phyloP scores from a whole-genome alignment of 2,888 invertebrate species.

The Automeris io region DNA sequence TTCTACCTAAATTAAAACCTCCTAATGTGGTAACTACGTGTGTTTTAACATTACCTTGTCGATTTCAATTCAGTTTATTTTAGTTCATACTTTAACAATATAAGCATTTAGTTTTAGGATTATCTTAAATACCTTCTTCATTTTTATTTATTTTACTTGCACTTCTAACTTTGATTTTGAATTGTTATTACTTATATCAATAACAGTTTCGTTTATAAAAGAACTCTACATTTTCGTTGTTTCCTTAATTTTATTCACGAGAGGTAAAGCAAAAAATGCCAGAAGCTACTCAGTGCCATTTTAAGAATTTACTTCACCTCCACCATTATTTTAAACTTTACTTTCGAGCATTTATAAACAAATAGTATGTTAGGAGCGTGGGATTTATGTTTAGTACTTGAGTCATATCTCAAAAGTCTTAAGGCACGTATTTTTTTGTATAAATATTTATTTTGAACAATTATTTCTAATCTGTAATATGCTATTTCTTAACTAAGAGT shows the following conservation, averaged over 20 bases:
- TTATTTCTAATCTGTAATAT: not conserved
- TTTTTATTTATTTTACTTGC: no score
- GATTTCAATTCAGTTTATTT: no score
- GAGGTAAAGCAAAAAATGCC: not conserved
- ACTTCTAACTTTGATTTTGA: no score
- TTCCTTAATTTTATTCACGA: not conserved
- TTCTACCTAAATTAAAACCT: no score
- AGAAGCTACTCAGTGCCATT: not conserved
- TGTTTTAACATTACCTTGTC: no score
- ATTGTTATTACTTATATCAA: no score
- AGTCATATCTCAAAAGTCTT: constrained; percentile 1
- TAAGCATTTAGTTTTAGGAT: no score
- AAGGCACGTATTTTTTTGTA: not conserved
- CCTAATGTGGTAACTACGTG: no score
- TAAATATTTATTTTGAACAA: not conserved
- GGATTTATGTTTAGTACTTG: not conserved
- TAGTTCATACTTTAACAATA: no score
- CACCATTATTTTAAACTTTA: not conserved
- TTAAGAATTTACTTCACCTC: constrained; percentile 1
- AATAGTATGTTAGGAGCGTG: not conserved
- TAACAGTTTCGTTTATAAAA: no score
- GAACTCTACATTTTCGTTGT: not conserved
- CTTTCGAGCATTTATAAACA: not conserved
- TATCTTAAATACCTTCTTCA: no score
- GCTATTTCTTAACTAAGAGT: no score